phyloP scores from a whole-genome alignment of 2,113 vertebrate species.

The Sinocyclocheilus rhinocerous region DNA sequence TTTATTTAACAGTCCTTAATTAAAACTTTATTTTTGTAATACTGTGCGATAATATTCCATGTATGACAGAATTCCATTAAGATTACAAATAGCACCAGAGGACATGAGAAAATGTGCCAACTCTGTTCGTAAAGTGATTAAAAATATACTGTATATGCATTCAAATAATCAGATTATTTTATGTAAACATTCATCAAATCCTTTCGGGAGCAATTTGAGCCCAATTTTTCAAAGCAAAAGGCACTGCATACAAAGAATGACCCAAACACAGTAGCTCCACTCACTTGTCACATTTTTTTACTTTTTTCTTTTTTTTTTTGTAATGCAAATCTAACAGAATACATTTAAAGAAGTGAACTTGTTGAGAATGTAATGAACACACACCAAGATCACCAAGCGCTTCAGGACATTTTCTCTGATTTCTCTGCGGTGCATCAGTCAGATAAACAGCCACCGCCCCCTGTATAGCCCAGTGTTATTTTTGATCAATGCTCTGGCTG shows the following conservation, averaged over 20 bases:
- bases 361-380: background rate
- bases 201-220: background rate
- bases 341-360: background rate
- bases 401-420: background rate
- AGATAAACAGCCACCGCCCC: background rate
- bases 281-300: background rate
- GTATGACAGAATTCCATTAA: background rate
- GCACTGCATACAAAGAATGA: conserved; percentile 12
- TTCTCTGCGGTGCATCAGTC: conserved; percentile 23
- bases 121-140: background rate
- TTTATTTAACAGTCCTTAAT: background rate
- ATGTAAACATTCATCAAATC: background rate
- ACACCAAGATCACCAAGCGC: background rate
- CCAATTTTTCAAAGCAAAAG: background rate
- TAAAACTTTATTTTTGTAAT: background rate
- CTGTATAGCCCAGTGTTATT: conserved; percentile 35
- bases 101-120: background rate
- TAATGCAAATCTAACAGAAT: background rate
- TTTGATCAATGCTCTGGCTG: conserved; percentile 30
- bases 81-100: background rate
- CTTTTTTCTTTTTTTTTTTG: background rate
- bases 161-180: background rate
- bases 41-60: background rate
- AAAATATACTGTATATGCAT: background rate
- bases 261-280: background rate